A percentile compares a stretch with the other conserved stretches of the same genome.
Evolutionary conservation across 1,140 invertebrate species (phyloP).

Genomic region (Rhynchophorus ferrugineus): DNA sequence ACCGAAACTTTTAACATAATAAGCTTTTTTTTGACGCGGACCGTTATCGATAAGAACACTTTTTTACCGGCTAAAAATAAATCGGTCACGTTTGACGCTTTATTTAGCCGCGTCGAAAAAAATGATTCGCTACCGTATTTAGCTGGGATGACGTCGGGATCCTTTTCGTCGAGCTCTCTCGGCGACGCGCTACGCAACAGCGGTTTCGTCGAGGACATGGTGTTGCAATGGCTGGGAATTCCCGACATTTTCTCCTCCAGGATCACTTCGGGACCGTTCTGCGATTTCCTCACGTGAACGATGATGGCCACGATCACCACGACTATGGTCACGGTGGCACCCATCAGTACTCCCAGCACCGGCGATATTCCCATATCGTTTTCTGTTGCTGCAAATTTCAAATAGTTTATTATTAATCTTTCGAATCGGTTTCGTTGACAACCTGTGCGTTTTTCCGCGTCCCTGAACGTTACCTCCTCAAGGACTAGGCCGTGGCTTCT

Average conservation of each 20-base stretch:
- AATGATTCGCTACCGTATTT: slow-evolving; percentile 50
- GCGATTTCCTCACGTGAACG: slow-evolving; percentile 42
- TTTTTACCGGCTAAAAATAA: no score
- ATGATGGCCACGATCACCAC: slow-evolving; percentile 47
- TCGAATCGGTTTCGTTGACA: not conserved
- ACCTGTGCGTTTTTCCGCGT: slow-evolving; percentile 77
- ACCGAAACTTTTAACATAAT: no score
- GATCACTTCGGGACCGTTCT: slow-evolving; percentile 23
- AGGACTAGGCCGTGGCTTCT: slow-evolving; percentile 60
- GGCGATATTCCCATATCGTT: slow-evolving; percentile 48
- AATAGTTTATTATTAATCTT: slow-evolving; percentile 2
- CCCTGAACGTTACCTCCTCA: slow-evolving; percentile 66
- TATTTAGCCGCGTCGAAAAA: not conserved
- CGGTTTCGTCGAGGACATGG: slow-evolving; percentile 38
- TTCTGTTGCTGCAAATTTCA: slow-evolving; percentile 43
- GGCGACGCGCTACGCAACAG: slow-evolving; percentile 40
- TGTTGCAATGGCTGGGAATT: slow-evolving; percentile 27
- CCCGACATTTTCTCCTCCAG: slow-evolving; percentile 26
- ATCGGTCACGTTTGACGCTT: no score
- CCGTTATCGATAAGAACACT: no score
- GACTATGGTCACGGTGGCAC: slow-evolving; percentile 46
- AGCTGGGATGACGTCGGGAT: slow-evolving; percentile 66
- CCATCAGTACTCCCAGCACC: slow-evolving; percentile 47
- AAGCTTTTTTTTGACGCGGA: no score
- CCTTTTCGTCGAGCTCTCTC: slow-evolving; percentile 54